Conservation (phyloP, 2,888 invertebrate species). For the Phytoseiulus persimilis region DNA sequence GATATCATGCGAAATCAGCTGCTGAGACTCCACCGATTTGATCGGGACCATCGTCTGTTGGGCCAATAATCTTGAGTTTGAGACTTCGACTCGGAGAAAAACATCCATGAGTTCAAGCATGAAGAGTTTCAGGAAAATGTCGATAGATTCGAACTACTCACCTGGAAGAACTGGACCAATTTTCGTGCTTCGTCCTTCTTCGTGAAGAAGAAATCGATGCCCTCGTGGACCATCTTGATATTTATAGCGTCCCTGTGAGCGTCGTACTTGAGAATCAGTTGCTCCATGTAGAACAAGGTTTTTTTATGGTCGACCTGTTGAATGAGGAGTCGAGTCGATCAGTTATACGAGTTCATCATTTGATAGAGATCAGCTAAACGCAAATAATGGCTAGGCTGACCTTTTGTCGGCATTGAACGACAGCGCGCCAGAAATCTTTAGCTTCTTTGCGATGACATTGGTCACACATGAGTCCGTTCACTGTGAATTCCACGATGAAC, state of each 20-base stretch:
- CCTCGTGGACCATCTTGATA: constrained; percentile 72
- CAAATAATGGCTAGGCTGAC: constrained; percentile 45
- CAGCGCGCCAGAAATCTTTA: constrained; percentile 91
- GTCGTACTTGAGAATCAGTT: constrained; percentile 86
- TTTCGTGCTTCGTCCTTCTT: constrained; percentile 82
- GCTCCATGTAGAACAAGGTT: constrained; percentile 94
- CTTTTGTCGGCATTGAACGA: constrained; percentile 57
- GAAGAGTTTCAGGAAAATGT: no score
- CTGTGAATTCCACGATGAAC: constrained; percentile 83
- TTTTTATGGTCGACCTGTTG: constrained; percentile 81
- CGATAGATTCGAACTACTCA: not conserved
- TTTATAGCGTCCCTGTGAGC: constrained; percentile 80
- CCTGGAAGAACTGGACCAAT: constrained; percentile 82
- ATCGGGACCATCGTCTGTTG: constrained; percentile 30
- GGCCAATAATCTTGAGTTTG: not conserved
- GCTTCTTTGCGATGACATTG: constrained; percentile 94
- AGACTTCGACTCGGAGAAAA: no score
- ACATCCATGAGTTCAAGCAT: no score
- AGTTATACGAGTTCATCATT: no score
- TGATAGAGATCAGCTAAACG: not conserved
- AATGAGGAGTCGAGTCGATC: constrained; percentile 41
- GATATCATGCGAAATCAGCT: constrained; percentile 90
- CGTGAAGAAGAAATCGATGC: constrained; percentile 87
- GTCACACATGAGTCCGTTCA: constrained; percentile 90
- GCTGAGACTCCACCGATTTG: constrained; percentile 77